Percentiles rank a stretch among this genome's conserved stretches.
Evolutionary conservation across 2,797 vertebrate genomes (phyloP).

Genomic region (Brotula barbata): DNA sequence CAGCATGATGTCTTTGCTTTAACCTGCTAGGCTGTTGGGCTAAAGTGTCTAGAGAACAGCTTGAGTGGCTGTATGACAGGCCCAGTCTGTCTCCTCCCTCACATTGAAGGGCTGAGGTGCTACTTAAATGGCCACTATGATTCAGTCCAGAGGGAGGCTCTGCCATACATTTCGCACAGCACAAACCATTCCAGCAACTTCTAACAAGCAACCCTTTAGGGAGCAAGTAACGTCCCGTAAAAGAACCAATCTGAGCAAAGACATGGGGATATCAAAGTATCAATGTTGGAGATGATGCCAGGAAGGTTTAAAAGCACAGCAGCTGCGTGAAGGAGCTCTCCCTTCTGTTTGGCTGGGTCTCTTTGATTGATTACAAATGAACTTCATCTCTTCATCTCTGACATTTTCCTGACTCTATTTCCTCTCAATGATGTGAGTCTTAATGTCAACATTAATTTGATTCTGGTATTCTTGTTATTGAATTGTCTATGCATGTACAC

Average conservation of each 20-base stretch:
- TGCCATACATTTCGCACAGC: neutral
- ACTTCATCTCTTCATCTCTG: slow-evolving; percentile 6
- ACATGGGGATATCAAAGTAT: slow-evolving; percentile 35
- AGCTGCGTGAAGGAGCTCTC: slow-evolving; percentile 1
- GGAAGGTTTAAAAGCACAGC: slow-evolving; percentile 14
- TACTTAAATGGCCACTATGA: slow-evolving; percentile 18
- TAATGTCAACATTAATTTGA: slow-evolving; percentile 29
- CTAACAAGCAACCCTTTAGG: neutral
- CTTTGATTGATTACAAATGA: slow-evolving; percentile 8
- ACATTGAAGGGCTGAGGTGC: slow-evolving; percentile 3
- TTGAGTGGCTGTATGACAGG: slow-evolving; percentile 27
- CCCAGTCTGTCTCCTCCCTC: slow-evolving; percentile 13
- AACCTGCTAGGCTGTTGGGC: neutral
- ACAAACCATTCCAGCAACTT: too few relatives aligned
- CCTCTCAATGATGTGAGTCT: slow-evolving; percentile 25
- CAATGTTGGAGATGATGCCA: too few relatives aligned
- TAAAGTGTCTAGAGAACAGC: slow-evolving; percentile 19
- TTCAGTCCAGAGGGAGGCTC: slow-evolving; percentile 4
- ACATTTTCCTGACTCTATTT: slow-evolving; percentile 15
- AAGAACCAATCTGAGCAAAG: slow-evolving; percentile 19
- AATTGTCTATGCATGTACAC: slow-evolving; percentile 17
- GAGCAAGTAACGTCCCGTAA: slow-evolving; percentile 23
- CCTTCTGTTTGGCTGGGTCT: neutral
- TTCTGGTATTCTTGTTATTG: slow-evolving; percentile 21
- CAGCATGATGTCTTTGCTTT: slow-evolving; percentile 2